Evolutionary conservation across 2,888 invertebrate species (phyloP).

Genomic region (Helicoverpa assulta): DNA sequence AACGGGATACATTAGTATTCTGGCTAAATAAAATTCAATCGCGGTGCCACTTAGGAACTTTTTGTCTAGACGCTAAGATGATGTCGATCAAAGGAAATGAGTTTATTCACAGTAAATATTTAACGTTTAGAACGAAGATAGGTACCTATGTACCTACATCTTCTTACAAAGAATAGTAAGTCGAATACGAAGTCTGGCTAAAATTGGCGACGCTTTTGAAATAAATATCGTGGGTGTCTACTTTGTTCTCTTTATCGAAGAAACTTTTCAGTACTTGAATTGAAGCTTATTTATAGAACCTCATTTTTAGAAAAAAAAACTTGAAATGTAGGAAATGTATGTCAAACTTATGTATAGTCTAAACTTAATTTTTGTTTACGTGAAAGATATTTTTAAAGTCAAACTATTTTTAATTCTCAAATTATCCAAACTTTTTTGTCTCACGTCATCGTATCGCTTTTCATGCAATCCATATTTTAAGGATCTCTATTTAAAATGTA

Average conservation of each 20-base stretch:
- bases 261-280: too few relatives aligned
- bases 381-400: too few relatives aligned
- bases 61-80: slow-evolving; percentile 38
- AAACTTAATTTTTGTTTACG: too few relatives aligned
- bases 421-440: too few relatives aligned
- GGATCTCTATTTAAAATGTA: background rate
- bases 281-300: too few relatives aligned
- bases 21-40: slow-evolving; percentile 34
- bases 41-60: slow-evolving; percentile 19
- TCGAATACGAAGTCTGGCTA: background rate
- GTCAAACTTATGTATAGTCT: too few relatives aligned
- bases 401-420: too few relatives aligned
- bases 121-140: background rate
- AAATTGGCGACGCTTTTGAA: background rate
- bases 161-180: background rate
- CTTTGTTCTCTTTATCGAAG: too few relatives aligned
- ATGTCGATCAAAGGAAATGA: slow-evolving; percentile 42
- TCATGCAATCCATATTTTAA: too few relatives aligned
- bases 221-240: background rate
- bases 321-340: too few relatives aligned
- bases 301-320: too few relatives aligned
- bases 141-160: background rate
- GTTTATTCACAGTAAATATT: slow-evolving; percentile 31
- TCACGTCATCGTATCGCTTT: too few relatives aligned
- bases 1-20: slow-evolving; percentile 46